These are phyloP conservation scores for Ophion ventricosus DNA, from an alignment of 2,888 invertebrate genomes.

Conservation along the genomic window DNA sequence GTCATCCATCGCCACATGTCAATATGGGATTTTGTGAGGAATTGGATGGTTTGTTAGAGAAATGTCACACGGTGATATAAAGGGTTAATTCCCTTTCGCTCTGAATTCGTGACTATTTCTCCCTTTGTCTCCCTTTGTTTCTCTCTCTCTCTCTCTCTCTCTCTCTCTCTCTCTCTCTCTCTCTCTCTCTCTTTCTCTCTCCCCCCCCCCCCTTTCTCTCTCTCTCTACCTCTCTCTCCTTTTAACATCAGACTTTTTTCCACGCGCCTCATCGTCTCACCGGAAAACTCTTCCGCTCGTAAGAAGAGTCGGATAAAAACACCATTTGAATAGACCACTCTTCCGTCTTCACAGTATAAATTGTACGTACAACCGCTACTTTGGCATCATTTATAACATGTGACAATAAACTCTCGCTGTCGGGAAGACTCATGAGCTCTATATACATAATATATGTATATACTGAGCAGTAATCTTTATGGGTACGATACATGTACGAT, in stretches of 20 bases:
- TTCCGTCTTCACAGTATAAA: conserved; percentile 31
- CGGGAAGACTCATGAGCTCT: conserved; percentile 59
- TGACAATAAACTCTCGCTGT: conserved; percentile 80
- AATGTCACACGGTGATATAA: too few species aligned
- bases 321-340: conserved; percentile 80
- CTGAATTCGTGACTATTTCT: too few species aligned
- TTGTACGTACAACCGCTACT: conserved; percentile 70
- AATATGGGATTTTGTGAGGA: too few species aligned
- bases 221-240: not conserved
- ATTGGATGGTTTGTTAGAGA: too few species aligned
- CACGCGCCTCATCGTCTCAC: conserved; percentile 45
- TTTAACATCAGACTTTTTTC: conserved; percentile 6
- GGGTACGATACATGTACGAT: conserved; percentile 74
- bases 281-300: conserved; percentile 74
- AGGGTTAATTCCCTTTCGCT: too few species aligned
- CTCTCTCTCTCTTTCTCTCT: too few species aligned
- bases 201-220: not conserved
- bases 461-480: conserved; percentile 77
- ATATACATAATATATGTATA: conserved; percentile 68
- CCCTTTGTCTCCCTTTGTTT: too few species aligned
- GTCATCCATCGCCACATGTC: too few species aligned
- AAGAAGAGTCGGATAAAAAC: conserved; percentile 80
- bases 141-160: too few species aligned
- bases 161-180: too few species aligned
- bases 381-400: conserved; percentile 82